Evolutionary conservation across 2,113 vertebrate species (phyloP).

Genomic region (Todiramphus chloris): DNA sequence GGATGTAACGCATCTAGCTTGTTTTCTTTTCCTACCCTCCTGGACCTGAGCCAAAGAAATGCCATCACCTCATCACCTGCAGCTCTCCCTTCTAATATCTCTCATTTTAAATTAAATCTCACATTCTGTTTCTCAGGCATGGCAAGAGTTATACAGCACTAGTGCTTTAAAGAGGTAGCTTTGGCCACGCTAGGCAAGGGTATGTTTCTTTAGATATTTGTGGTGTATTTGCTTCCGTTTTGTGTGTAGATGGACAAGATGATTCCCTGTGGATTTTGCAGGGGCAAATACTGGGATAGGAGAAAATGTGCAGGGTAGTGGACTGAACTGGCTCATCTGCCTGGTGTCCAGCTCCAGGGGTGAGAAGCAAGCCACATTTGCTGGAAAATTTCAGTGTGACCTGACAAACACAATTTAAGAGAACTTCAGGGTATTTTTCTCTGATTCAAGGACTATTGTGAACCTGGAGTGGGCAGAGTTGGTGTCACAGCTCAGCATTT

Average conservation of each 20-base stretch:
- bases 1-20: conserved; percentile 28
- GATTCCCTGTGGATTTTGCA: not conserved
- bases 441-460: not conserved
- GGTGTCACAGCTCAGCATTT: not conserved
- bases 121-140: conserved; percentile 11
- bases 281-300: not conserved
- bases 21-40: conserved; percentile 66
- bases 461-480: not conserved
- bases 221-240: not conserved
- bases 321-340: not conserved
- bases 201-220: not conserved
- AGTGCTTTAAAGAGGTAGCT: not conserved
- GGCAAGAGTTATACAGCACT: conserved; percentile 12
- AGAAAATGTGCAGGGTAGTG: not conserved
- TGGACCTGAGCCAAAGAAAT: conserved; percentile 3
- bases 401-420: not conserved
- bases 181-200: not conserved
- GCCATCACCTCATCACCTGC: conserved; percentile 57
- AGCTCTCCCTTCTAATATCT: conserved; percentile 36
- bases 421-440: not conserved
- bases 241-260: not conserved
- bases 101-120: conserved; percentile 54
- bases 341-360: not conserved
- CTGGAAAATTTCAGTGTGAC: not conserved
- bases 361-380: not conserved